A percentile compares a stretch with the other conserved stretches of the same genome.
These are phyloP conservation scores for Macrosiphum euphorbiae DNA, from an alignment of 2,888 invertebrate species.

Conservation along the genomic window DNA sequence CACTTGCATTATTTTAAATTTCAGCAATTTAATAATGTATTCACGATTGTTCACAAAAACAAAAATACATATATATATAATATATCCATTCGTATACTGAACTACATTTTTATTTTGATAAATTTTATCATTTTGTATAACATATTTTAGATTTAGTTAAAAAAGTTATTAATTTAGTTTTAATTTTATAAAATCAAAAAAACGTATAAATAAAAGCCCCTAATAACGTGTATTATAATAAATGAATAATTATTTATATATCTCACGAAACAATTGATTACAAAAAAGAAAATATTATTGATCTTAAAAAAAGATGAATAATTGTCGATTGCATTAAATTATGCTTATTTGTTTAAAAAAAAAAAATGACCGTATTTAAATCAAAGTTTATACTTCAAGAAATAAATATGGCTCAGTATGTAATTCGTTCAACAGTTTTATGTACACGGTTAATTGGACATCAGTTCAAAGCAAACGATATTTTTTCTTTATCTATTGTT, in stretches of 20 bases:
- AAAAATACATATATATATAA: not conserved
- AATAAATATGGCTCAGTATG: conserved; percentile 30
- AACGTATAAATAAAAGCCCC: conserved; percentile 26
- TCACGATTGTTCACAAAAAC: not conserved
- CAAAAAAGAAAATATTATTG: conserved; percentile 21
- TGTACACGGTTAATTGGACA: conserved; percentile 48
- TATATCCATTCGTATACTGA: not conserved
- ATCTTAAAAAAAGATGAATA: conserved; percentile 29
- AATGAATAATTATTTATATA: not conserved
- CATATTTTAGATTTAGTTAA: not conserved
- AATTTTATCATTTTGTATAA: not conserved
- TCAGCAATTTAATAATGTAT: not conserved
- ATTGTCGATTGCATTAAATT: conserved; percentile 38
- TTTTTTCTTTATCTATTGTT: not conserved
- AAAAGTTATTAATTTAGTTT: not conserved
- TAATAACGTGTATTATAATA: conserved; percentile 21
- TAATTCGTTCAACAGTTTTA: conserved; percentile 53
- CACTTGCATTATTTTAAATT: not conserved
- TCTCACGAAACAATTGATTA: conserved; percentile 11
- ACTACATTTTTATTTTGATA: not conserved
- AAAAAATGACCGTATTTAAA: not conserved
- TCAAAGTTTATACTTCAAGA: conserved; percentile 1
- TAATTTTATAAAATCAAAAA: conserved; percentile 13
- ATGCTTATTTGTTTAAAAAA: not conserved
- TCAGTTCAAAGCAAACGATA: conserved; percentile 43